Conservation (phyloP, 2,888 invertebrate species). For the Gastrophysa polygoni region DNA sequence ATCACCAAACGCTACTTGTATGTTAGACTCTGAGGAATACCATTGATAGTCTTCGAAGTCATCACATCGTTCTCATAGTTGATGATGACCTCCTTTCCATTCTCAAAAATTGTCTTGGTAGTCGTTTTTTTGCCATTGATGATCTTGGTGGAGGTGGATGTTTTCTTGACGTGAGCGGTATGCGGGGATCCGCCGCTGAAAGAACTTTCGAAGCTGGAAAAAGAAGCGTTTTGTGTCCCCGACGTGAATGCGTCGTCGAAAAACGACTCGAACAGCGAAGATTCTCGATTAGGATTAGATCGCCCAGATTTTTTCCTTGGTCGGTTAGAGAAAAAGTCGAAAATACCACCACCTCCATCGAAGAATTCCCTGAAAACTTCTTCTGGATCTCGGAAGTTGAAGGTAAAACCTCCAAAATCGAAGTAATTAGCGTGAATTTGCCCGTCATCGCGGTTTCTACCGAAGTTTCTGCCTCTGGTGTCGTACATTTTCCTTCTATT, state of each 20-base stretch:
- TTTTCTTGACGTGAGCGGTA: conserved; percentile 25
- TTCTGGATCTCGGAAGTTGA: conserved; percentile 29
- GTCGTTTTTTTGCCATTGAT: conserved; percentile 30
- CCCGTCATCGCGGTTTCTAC: neutral
- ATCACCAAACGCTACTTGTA: neutral
- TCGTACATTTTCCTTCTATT: conserved; percentile 30
- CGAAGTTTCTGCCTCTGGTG: conserved; percentile 16
- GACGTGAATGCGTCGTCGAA: neutral
- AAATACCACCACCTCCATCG: conserved; percentile 23
- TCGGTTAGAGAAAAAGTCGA: conserved; percentile 20
- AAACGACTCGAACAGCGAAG: conserved; percentile 15
- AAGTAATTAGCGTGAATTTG: conserved; percentile 15
- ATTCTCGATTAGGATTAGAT: neutral
- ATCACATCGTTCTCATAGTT: conserved; percentile 32
- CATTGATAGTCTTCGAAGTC: conserved; percentile 28
- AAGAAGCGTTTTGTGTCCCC: conserved; percentile 10
- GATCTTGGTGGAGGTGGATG: conserved; percentile 28
- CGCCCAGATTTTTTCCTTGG: too few species aligned
- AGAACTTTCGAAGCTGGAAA: conserved; percentile 24
- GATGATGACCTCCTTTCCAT: conserved; percentile 29
- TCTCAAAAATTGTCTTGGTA: conserved; percentile 29
- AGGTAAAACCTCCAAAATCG: conserved; percentile 20
- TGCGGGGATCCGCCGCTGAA: conserved; percentile 5
- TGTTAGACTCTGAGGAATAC: conserved; percentile 27
- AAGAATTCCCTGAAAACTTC: conserved; percentile 35